Percentiles rank a stretch among this genome's conserved stretches.
Evolutionary conservation across 2,797 vertebrate genomes (phyloP).

Genomic region (Huso huso): DNA sequence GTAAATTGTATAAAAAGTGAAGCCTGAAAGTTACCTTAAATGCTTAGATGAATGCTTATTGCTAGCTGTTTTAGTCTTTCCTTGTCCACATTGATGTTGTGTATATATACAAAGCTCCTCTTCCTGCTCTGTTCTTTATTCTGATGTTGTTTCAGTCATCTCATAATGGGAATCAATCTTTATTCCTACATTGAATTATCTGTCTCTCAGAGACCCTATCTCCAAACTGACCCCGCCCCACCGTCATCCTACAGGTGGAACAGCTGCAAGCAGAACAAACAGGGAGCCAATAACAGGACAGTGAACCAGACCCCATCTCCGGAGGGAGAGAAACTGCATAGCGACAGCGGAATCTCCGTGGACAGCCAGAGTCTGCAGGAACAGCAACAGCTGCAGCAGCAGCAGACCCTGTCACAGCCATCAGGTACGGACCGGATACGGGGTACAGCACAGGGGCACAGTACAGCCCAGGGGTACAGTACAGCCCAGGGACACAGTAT

Average conservation of each 20-base stretch:
- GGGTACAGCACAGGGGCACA: too few species aligned
- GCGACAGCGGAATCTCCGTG: conserved; percentile 94
- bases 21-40: too few species aligned
- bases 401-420: conserved; percentile 56
- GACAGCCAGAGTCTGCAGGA: conserved; percentile 93
- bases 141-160: too few species aligned
- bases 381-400: conserved; percentile 67
- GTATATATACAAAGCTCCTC: too few species aligned
- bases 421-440: conserved; percentile 30
- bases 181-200: background rate
- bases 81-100: too few species aligned
- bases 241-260: conserved; percentile 72
- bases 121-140: too few species aligned
- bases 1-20: too few species aligned
- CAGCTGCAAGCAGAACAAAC: conserved; percentile 96
- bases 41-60: too few species aligned
- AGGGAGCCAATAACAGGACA: conserved; percentile 83
- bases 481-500: background rate
- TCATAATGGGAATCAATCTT: background rate
- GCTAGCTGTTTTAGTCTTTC: too few species aligned
- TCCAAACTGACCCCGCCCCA: background rate
- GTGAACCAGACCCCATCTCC: conserved; percentile 90
- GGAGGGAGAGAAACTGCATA: conserved; percentile 95
- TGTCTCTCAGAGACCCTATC: background rate
- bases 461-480: conserved; percentile 21